phyloP scores from a whole-genome alignment of 2,888 invertebrate genomes.

The Tortricodes alternella region DNA sequence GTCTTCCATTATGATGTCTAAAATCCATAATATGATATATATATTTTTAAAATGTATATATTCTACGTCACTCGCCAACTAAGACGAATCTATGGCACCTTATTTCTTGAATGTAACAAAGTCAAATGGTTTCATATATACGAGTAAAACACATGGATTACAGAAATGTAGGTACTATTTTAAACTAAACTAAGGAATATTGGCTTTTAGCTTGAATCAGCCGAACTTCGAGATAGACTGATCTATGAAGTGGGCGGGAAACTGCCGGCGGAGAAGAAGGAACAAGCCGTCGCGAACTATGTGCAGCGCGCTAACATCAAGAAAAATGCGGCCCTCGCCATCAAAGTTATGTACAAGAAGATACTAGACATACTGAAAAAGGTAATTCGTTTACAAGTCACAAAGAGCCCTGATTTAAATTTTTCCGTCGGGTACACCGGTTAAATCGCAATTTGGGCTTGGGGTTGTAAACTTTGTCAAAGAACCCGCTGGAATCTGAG shows the following conservation, averaged over 20 bases:
- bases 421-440: background rate
- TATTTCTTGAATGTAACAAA: too few species aligned
- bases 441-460: background rate
- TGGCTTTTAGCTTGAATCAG: constrained; percentile 75
- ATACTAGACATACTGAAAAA: constrained; percentile 85
- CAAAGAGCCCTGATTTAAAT: background rate
- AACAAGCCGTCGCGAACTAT: constrained; percentile 83
- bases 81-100: too few species aligned
- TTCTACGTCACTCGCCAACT: too few species aligned
- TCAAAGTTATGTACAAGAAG: constrained; percentile 83
- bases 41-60: too few species aligned
- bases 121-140: too few species aligned
- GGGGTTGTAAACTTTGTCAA: background rate
- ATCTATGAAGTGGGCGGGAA: constrained; percentile 74
- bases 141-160: too few species aligned
- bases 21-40: too few species aligned
- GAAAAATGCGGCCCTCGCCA: constrained; percentile 85
- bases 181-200: too few species aligned
- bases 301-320: constrained; percentile 85
- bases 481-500: background rate
- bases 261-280: constrained; percentile 76
- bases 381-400: constrained; percentile 52
- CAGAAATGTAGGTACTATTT: too few species aligned
- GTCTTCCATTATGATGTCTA: too few species aligned
- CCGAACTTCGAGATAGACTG: constrained; percentile 78